Conservation (phyloP, 2,113 vertebrate genomes). For the Erythrolamprus reginae region DNA sequence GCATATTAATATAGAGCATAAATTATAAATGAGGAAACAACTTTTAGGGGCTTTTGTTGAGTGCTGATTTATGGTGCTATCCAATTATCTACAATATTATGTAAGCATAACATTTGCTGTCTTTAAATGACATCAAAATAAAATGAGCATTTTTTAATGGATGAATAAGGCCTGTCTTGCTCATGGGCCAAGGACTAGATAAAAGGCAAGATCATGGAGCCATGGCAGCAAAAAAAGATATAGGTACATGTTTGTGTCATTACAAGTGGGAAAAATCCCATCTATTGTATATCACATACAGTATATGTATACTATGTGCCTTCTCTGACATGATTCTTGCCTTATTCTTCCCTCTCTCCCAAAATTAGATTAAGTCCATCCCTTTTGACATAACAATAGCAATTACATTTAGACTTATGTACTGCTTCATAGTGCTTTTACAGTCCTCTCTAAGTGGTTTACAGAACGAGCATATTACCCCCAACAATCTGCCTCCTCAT, state of each 20-base stretch:
- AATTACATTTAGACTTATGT: too few relatives aligned
- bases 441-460: too few relatives aligned
- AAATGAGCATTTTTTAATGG: background rate
- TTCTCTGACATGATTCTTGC: background rate
- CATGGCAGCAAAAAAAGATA: background rate
- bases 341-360: background rate
- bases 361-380: background rate
- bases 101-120: background rate
- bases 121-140: background rate
- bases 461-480: too few relatives aligned
- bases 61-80: background rate
- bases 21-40: background rate
- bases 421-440: too few relatives aligned
- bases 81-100: background rate
- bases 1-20: background rate
- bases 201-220: background rate
- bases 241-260: background rate
- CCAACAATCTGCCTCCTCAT: too few relatives aligned
- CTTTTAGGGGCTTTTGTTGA: background rate
- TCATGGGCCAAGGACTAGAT: background rate
- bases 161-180: background rate
- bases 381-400: too few relatives aligned
- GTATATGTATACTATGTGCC: background rate
- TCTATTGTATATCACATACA: background rate
- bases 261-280: background rate